These are phyloP conservation scores for Ctenomys sociabilis DNA, from an alignment of 2,113 vertebrate genomes.

Conservation along the genomic window DNA sequence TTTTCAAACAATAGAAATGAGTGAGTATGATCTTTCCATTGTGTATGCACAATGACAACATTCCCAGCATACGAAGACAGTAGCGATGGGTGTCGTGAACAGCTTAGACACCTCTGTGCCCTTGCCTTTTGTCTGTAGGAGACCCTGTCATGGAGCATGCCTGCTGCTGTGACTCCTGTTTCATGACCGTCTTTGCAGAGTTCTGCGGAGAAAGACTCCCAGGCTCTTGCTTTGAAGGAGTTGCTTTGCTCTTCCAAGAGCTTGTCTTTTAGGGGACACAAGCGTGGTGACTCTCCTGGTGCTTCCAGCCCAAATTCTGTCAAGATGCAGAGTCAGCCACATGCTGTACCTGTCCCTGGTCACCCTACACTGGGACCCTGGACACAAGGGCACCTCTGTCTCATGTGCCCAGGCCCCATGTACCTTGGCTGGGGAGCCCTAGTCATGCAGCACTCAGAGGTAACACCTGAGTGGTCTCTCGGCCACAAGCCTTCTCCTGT, in stretches of 20 bases:
- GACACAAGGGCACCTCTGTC: neutral
- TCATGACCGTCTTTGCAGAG: neutral
- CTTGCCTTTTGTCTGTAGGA: neutral
- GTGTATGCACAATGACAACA: neutral
- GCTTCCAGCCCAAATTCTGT: neutral
- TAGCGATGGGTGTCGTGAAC: no score
- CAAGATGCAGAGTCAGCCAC: neutral
- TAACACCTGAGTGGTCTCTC: neutral
- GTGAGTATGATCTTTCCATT: neutral
- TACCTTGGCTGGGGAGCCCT: neutral
- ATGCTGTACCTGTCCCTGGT: neutral
- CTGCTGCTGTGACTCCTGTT: neutral
- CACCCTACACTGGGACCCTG: neutral
- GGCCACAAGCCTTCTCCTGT: neutral
- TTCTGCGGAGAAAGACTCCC: neutral
- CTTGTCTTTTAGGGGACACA: neutral
- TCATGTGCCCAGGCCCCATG: neutral
- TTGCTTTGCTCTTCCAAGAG: neutral
- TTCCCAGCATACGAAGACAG: neutral
- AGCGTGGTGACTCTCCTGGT: neutral
- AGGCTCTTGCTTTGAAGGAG: neutral
- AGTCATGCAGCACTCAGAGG: neutral
- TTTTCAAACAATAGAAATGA: neutral
- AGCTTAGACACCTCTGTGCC: neutral
- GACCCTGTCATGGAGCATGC: rapidly evolving